A percentile compares a stretch with the other conserved stretches of the same genome.
phyloP scores from a whole-genome alignment of 2,888 invertebrate species.

The Hemaris fuciformis region DNA sequence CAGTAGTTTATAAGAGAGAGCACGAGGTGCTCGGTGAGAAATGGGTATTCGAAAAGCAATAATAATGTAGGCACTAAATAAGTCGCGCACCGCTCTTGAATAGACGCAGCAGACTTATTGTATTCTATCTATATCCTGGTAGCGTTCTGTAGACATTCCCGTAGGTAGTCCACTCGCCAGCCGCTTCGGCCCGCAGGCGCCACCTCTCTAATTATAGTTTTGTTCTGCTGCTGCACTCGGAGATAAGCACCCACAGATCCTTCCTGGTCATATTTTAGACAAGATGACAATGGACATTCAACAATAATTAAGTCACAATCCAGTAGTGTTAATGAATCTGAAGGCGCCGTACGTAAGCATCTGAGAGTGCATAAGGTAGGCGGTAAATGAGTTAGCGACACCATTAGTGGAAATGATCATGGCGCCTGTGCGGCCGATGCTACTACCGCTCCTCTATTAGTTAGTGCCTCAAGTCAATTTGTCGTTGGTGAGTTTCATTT shows the following conservation, averaged over 20 bases:
- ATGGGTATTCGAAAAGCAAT: slow-evolving; percentile 83
- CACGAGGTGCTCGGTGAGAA: slow-evolving; percentile 76
- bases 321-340: background rate
- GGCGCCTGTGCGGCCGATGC: slow-evolving; percentile 32
- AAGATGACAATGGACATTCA: background rate
- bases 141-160: slow-evolving; percentile 48
- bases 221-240: background rate
- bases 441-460: slow-evolving; percentile 50
- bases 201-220: background rate
- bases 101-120: slow-evolving; percentile 62
- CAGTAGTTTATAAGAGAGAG: slow-evolving; percentile 56
- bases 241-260: background rate
- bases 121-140: slow-evolving; percentile 41
- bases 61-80: slow-evolving; percentile 74
- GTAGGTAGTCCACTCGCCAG: slow-evolving; percentile 17
- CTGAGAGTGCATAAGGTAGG: background rate
- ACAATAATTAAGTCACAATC: background rate
- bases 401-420: background rate
- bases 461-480: slow-evolving; percentile 76
- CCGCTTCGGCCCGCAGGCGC: slow-evolving; percentile 10
- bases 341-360: background rate
- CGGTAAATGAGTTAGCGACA: background rate
- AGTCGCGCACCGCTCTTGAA: slow-evolving; percentile 73
- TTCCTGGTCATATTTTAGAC: background rate
- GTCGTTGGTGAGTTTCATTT: slow-evolving; percentile 60